phyloP scores from a whole-genome alignment of 1,140 invertebrate genomes.

The Parapsyche elsis region DNA sequence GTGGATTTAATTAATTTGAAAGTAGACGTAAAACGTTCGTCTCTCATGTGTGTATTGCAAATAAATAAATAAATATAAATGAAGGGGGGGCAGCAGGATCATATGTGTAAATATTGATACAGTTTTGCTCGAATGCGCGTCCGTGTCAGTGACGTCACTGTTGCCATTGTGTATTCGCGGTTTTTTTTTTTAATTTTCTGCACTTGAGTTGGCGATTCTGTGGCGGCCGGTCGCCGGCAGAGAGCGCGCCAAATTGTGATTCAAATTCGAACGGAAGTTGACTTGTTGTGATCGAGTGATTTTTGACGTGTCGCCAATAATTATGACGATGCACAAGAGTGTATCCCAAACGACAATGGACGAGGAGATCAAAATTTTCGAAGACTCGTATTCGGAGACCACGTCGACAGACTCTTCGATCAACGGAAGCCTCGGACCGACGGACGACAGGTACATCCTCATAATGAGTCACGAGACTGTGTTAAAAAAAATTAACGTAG shows the following conservation, averaged over 20 bases:
- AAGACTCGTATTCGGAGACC: slow-evolving; percentile 17
- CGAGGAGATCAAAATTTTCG: slow-evolving; percentile 4
- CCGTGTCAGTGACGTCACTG: neutral
- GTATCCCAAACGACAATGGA: neutral
- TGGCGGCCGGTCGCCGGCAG: neutral
- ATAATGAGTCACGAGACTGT: neutral
- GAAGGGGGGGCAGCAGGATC: too few species aligned
- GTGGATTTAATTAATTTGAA: too few species aligned
- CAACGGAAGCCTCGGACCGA: neutral
- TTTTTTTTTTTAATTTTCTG: neutral
- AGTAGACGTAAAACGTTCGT: too few species aligned
- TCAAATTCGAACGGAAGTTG: too few species aligned
- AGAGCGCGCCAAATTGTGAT: neutral
- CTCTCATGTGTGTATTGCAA: too few species aligned
- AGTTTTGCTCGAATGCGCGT: too few species aligned
- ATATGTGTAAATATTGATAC: too few species aligned
- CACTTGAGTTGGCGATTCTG: neutral
- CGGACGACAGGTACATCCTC: slow-evolving; percentile 2
- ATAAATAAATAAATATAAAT: too few species aligned
- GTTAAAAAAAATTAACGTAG: too few species aligned
- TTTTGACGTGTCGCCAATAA: too few species aligned
- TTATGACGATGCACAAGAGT: neutral
- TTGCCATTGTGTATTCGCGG: neutral
- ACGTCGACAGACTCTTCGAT: neutral
- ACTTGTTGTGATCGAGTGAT: too few species aligned